Conservation (phyloP, 1,140 invertebrate species). For the Meteorus sp. region DNA sequence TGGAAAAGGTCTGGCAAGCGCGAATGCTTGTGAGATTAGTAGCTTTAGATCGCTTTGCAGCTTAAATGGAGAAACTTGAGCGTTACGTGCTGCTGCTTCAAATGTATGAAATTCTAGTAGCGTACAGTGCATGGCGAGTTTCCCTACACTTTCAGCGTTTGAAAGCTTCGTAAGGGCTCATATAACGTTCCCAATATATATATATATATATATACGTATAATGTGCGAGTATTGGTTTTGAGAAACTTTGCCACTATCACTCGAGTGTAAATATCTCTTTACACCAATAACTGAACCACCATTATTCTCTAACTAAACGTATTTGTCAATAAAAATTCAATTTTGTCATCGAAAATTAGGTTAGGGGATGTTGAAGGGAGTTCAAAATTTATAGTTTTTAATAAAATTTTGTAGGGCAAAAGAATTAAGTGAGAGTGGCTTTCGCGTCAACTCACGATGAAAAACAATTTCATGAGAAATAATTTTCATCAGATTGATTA, state of each 20-base stretch:
- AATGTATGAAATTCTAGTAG: slow-evolving; percentile 26
- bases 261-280: neutral
- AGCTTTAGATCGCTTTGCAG: slow-evolving; percentile 28
- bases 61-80: slow-evolving; percentile 29
- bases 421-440: no score
- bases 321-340: neutral
- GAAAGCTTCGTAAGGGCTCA: slow-evolving; percentile 1
- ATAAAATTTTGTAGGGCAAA: no score
- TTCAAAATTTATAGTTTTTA: no score
- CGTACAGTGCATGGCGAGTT: slow-evolving; percentile 8
- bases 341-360: no score
- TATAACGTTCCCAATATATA: neutral
- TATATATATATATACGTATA: no score
- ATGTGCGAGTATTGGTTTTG: neutral
- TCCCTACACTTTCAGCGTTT: slow-evolving; percentile 8
- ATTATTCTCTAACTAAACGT: no score
- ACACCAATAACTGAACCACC: no score
- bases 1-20: no score
- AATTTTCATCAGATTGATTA: no score
- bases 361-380: no score
- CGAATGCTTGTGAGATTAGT: slow-evolving; percentile 27
- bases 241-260: neutral
- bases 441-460: no score
- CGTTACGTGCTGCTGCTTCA: slow-evolving; percentile 28
- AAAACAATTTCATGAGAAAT: no score